Base-by-base conservation (phyloP, 1,140 invertebrate species). In the Dendrolimus punctatus region DNA sequence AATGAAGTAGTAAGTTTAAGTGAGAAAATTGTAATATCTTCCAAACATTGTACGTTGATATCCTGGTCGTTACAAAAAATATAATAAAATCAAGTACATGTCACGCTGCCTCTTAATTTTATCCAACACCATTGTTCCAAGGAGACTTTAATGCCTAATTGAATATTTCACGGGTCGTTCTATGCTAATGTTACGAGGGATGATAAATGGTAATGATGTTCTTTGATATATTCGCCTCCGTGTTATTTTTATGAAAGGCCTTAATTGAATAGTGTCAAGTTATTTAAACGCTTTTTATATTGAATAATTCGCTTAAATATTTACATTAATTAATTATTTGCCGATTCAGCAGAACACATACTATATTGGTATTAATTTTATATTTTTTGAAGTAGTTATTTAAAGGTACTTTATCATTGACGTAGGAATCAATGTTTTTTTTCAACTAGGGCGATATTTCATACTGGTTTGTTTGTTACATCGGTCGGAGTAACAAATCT, bases 41-140 rank as follows among this genome's bases (percentile, higher is more conserved):
- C 60, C 66, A 57, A 72, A 76, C 53, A 66, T 67, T 76, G 70
- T 75, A 73, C 58, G 68, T 73, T 71, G 70, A 69, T 66, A 76
- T 55, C 64, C 64, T 66, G 63, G 67, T 76, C 60, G 75, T 78
- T 81, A 77, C 69, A 71, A 74, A 80, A 71, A 73, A 71, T 63
- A 62, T 56, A 69, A 70, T 68, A 66, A 76, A 73, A 75, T 51
- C 59, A 71, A 69, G 59, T 57, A 65, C 64, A 71, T 69, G 62
- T 73, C 64, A 42, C 41, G 39, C 52, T 39, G 62, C 39, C 36
- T 64, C 59, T 64, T 66, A 53, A 63, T 68, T 61, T 62, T 37
- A 51, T 45, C 49, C 51, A 41, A 40, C 50, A 62, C 57, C 49
- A 57, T 58, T 54, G 45, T 58, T 53, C 48, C 47, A 53, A 43